Conservation (phyloP, 2,797 vertebrate species). For the Sylvilagus floridanus region DNA sequence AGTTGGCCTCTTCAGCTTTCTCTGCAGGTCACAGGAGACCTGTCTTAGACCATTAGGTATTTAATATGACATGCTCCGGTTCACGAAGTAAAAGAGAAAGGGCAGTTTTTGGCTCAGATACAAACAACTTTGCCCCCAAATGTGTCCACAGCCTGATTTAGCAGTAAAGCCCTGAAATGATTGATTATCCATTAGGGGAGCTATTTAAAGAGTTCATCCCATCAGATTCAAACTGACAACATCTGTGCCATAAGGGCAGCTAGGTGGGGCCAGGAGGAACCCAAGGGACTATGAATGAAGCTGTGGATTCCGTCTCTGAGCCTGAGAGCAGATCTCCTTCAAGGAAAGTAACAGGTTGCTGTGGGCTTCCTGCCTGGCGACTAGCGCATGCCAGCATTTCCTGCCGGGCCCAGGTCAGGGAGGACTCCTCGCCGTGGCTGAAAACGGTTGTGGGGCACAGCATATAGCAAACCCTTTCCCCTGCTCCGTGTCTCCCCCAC, state of each 20-base stretch:
- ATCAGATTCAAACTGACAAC: slow-evolving; percentile 62
- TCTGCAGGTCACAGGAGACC: slow-evolving; percentile 46
- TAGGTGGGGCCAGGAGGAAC: not conserved
- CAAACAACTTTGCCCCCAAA: slow-evolving; percentile 72
- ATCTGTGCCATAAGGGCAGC: not conserved
- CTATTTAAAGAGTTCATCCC: slow-evolving; percentile 74
- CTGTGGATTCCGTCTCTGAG: not conserved
- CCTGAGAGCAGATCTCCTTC: not conserved
- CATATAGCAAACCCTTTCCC: not conserved
- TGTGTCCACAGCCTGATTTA: slow-evolving; percentile 65
- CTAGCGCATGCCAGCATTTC: slow-evolving; percentile 18
- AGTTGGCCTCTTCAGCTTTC: slow-evolving; percentile 43
- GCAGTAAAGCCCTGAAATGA: slow-evolving; percentile 74
- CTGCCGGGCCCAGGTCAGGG: not conserved
- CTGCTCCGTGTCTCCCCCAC: not conserved
- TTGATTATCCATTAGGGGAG: slow-evolving; percentile 78
- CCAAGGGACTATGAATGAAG: not conserved
- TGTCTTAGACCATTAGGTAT: slow-evolving; percentile 66
- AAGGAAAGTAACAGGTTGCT: slow-evolving; percentile 41
- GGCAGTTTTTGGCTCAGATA: slow-evolving; percentile 61
- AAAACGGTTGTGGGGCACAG: not conserved
- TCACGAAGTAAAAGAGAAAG: slow-evolving; percentile 63
- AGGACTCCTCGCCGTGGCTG: not conserved
- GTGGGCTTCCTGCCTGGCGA: not conserved
- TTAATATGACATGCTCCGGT: slow-evolving; percentile 71